phyloP scores from a whole-genome alignment of 2,888 invertebrate species.

The Deilephila porcellus region DNA sequence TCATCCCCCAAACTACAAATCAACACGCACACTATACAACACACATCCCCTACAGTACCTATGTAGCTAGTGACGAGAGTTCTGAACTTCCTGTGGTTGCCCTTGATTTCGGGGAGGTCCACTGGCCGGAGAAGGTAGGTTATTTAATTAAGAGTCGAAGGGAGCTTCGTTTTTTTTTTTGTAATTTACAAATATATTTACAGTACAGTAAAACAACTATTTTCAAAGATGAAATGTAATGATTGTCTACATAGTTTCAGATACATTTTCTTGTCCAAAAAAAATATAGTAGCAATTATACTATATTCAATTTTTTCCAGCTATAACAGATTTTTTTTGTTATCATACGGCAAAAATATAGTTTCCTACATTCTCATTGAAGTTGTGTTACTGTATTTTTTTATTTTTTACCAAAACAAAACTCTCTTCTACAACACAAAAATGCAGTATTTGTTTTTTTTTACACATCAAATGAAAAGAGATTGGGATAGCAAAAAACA shows the following conservation, averaged over 20 bases:
- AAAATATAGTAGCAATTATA: too few species aligned
- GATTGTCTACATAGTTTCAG: too few species aligned
- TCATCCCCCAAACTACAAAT: constrained; percentile 20
- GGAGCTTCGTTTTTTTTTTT: constrained; percentile 12
- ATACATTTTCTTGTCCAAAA: too few species aligned
- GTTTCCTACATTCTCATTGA: not conserved
- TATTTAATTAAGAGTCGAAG: constrained; percentile 27
- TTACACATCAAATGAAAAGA: too few species aligned
- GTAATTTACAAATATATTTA: not conserved
- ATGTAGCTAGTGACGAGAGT: constrained; percentile 99
- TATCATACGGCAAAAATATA: not conserved
- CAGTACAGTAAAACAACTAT: constrained; percentile 18
- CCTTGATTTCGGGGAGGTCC: constrained; percentile 99
- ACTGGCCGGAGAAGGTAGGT: constrained; percentile 81
- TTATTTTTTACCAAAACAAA: constrained; percentile 10
- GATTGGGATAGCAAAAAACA: not conserved
- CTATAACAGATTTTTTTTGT: too few species aligned
- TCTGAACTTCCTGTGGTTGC: constrained; percentile 99
- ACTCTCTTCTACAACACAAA: constrained; percentile 16
- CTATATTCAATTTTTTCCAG: too few species aligned
- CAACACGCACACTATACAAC: constrained; percentile 44
- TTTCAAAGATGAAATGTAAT: not conserved
- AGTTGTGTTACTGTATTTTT: constrained; percentile 4
- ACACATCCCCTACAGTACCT: constrained; percentile 88
- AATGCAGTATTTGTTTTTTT: constrained; percentile 16